A percentile compares a stretch with the other conserved stretches of the same genome.
Conservation (phyloP, 1,140 invertebrate species). For the Tetramorium alpestre region DNA sequence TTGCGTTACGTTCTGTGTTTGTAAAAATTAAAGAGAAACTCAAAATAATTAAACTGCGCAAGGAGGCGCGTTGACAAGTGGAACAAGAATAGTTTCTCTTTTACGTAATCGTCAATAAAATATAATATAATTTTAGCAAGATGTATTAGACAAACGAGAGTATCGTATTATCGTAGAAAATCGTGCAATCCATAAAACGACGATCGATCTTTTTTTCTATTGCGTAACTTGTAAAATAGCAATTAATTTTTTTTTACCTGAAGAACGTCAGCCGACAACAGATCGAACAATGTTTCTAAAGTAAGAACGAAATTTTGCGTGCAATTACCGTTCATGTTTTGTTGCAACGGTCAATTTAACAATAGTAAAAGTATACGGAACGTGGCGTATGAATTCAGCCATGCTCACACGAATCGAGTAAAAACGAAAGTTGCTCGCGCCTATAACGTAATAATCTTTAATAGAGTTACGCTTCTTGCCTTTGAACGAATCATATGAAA, state of each 20-base stretch:
- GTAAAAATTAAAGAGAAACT: neutral
- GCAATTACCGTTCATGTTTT: neutral
- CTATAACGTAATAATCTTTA: slow-evolving; percentile 9
- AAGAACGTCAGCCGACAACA: neutral
- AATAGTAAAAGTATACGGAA: slow-evolving; percentile 5
- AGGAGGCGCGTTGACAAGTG: neutral
- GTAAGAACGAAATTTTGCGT: neutral
- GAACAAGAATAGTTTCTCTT: neutral
- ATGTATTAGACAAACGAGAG: neutral
- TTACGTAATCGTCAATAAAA: slow-evolving; percentile 10
- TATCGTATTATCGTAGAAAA: neutral
- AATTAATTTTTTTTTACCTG: neutral
- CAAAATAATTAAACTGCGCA: slow-evolving; percentile 5
- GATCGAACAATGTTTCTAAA: neutral
- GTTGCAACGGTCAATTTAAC: neutral
- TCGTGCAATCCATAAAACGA: neutral
- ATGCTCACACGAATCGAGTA: neutral
- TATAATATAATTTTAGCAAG: neutral
- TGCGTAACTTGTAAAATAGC: neutral
- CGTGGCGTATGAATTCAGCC: neutral
- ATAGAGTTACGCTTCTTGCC: neutral
- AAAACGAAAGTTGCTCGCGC: slow-evolving; percentile 61
- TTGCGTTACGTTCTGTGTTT: neutral
- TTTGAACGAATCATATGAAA: neutral
- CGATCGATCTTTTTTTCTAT: neutral